Evolutionary conservation across 2,888 invertebrate genomes (phyloP), one percentile per base, ranked within the genome.

Genomic region (Zygothrica quintamaculata): DNA sequence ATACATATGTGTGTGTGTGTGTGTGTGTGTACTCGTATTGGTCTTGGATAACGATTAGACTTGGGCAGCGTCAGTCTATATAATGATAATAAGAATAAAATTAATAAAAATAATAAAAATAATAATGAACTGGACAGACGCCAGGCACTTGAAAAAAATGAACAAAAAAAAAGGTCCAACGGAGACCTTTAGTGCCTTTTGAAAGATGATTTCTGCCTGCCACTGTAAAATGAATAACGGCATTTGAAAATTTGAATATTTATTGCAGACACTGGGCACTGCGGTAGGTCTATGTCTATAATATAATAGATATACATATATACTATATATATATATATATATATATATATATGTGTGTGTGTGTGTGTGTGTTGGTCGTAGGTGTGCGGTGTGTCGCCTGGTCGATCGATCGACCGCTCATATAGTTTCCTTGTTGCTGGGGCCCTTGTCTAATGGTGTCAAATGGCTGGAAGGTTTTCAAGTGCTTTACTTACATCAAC

Each of bases 331-430:
- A n/a, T n/a, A n/a, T n/a, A n/a, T 36, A n/a, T 15, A 3, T 33
- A 33, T 29, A 11, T 48, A 5, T 36, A 18, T 56, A 18, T 46
- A 37, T 26, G 43, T 36, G 33, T 33, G 29, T 40, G 48, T 50
- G 44, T 48, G 51, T 53, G 43, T 46, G 8, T 68, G 53, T 52
- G 43, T 15, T 11, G 26, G 48, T 46, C 42, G 59, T 81, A 64
- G 77, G 77, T 86, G 84, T 84, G 64, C 47, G 52, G 57, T 65
- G 48, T 75, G 78, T 79, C 81, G 79, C 77, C 87, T 87, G 76
- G 36, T 48, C 56, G 25, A 52, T 42, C 70, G 50, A 50, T 58
- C 34, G 26, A 25, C n/a, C n/a, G n/a, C n/a, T n/a, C n/a, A 6
- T 9, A 36, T 61, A 55, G 50, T 60, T 46, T 67, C 43, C 29